A percentile compares a stretch with the other conserved stretches of the same genome.
Evolutionary conservation across 2,113 vertebrate genomes (phyloP).

Genomic region (Vimba vimba): DNA sequence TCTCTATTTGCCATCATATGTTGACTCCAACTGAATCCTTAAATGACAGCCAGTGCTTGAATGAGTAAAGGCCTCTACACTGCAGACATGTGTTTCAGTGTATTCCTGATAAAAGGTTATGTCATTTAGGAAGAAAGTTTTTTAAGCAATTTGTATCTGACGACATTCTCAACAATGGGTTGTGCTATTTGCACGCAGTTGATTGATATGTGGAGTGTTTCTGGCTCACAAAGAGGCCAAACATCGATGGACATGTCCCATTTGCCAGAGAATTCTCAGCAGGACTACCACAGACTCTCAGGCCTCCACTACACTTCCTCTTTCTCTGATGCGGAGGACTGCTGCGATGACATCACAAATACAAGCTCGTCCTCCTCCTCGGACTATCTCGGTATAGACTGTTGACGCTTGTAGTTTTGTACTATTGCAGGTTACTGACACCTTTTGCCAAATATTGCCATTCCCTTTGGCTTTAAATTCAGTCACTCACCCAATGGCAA

Average conservation of each 20-base stretch:
- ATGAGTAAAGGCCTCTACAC: neutral
- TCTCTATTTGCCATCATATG: neutral
- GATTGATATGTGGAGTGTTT: slow-evolving; percentile 71
- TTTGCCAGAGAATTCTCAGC: slow-evolving; percentile 61
- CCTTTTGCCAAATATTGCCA: slow-evolving; percentile 19
- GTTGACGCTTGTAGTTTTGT: slow-evolving; percentile 42
- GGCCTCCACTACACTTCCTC: slow-evolving; percentile 72
- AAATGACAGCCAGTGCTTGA: neutral
- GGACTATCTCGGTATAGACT: slow-evolving; percentile 65
- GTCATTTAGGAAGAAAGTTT: neutral
- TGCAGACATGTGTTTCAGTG: neutral
- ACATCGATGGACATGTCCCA: slow-evolving; percentile 67
- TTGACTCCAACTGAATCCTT: neutral
- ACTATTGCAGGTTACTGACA: neutral
- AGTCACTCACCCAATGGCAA: neutral
- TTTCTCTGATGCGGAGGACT: slow-evolving; percentile 70
- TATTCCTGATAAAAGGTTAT: slow-evolving; percentile 11
- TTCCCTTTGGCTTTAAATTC: neutral
- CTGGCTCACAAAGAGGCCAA: slow-evolving; percentile 48
- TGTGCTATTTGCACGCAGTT: slow-evolving; percentile 73
- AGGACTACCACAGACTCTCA: slow-evolving; percentile 67
- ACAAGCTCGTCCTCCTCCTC: slow-evolving; percentile 62
- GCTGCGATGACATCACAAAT: slow-evolving; percentile 66
- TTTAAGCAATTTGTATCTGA: neutral
- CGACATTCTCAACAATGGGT: slow-evolving; percentile 56